phyloP scores from a whole-genome alignment of 1,140 invertebrate genomes.

The Papilio helenus region DNA sequence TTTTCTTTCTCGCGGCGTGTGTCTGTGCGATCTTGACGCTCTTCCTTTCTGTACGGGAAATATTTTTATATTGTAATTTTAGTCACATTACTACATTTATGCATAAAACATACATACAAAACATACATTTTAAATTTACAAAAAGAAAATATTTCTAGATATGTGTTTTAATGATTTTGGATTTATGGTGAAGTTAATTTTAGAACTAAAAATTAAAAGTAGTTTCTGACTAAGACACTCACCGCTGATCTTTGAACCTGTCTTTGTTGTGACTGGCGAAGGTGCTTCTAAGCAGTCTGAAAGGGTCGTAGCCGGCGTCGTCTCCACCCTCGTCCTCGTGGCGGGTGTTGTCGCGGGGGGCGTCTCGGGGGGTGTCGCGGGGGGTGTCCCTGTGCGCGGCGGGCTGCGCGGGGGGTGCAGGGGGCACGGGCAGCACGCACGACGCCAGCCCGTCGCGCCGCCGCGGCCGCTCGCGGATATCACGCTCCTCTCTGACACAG shows the following conservation, averaged over 20 bases:
- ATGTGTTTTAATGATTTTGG: too few species aligned
- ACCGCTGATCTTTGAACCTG: constrained; percentile 41
- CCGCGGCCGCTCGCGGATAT: constrained; percentile 43
- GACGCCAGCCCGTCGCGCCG: constrained; percentile 59
- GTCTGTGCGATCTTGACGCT: constrained; percentile 46
- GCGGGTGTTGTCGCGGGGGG: not conserved
- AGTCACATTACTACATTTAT: not conserved
- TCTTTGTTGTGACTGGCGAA: constrained; percentile 61
- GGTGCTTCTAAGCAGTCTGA: constrained; percentile 64
- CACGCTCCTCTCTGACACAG: constrained; percentile 39
- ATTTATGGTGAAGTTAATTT: not conserved
- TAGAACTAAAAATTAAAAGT: not conserved
- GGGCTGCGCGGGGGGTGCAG: constrained; percentile 44
- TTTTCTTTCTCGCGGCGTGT: constrained; percentile 47
- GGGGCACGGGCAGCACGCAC: constrained; percentile 50
- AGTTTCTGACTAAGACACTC: not conserved
- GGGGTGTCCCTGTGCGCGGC: constrained; percentile 20
- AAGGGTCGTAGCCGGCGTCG: constrained; percentile 63
- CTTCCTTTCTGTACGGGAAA: constrained; percentile 53
- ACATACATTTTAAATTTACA: too few species aligned
- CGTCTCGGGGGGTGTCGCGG: constrained; percentile 43
- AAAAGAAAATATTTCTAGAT: too few species aligned
- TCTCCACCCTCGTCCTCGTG: constrained; percentile 29
- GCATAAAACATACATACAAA: too few species aligned
- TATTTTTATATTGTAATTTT: not conserved